Conservation (phyloP, 2,888 invertebrate genomes). For the Pheosia gnoma region DNA sequence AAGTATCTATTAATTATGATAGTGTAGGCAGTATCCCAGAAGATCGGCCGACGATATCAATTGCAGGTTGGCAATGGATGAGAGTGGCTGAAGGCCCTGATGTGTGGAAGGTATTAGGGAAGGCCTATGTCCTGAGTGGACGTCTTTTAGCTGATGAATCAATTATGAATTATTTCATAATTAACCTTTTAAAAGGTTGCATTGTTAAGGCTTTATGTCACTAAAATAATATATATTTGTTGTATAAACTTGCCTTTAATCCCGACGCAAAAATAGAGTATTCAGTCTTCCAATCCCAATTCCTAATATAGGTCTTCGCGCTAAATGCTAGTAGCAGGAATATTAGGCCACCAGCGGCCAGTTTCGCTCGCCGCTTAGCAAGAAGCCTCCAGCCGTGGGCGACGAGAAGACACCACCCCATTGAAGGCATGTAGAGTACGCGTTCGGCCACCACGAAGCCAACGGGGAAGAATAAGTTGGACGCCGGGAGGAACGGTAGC, state of each 20-base stretch:
- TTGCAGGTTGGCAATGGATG: too few species aligned
- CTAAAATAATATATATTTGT: too few species aligned
- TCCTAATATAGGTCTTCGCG: slow-evolving; percentile 93
- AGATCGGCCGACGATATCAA: too few species aligned
- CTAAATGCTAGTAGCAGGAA: slow-evolving; percentile 91
- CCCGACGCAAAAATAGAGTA: slow-evolving; percentile 97
- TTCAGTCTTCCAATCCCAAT: slow-evolving; percentile 97
- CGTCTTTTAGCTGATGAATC: too few species aligned
- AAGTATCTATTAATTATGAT: too few species aligned
- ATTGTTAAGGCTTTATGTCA: too few species aligned
- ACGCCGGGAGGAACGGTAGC: slow-evolving; percentile 97
- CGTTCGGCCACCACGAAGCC: slow-evolving; percentile 98
- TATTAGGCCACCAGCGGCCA: slow-evolving; percentile 87
- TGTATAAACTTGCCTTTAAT: slow-evolving; percentile 76
- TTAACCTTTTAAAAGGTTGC: too few species aligned
- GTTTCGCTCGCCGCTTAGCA: slow-evolving; percentile 86
- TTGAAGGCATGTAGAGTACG: slow-evolving; percentile 97
- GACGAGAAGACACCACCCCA: slow-evolving; percentile 97
- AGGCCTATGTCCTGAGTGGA: too few species aligned
- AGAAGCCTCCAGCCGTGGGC: slow-evolving; percentile 93
- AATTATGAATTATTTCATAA: too few species aligned
- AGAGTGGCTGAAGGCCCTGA: too few species aligned
- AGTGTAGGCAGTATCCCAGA: too few species aligned
- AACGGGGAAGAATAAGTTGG: slow-evolving; percentile 98
- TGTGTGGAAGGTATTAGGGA: too few species aligned